Percentiles rank a stretch among this genome's conserved stretches.
Evolutionary conservation across 2,797 vertebrate genomes (phyloP).

Genomic region (Rhinoraja longicauda): DNA sequence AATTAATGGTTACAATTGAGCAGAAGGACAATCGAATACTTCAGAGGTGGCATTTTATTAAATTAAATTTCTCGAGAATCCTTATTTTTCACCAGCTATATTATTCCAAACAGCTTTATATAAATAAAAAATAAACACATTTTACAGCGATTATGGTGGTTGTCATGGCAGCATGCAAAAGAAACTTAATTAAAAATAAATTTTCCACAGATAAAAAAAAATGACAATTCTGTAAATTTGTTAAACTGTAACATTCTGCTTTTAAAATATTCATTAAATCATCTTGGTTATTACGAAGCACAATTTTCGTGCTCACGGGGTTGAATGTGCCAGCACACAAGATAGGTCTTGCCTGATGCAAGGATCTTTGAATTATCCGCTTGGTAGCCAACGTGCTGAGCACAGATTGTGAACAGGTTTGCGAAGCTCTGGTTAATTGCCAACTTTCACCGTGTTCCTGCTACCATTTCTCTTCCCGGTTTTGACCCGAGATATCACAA

Average conservation of each 20-base stretch:
- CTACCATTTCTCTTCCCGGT: not conserved
- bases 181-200: not conserved
- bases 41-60: slow-evolving; percentile 23
- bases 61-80: not conserved
- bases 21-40: not conserved
- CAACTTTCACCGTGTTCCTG: not conserved
- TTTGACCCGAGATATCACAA: not conserved
- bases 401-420: no score
- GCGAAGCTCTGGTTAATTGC: not conserved
- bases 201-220: not conserved
- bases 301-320: not conserved
- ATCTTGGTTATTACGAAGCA: not conserved
- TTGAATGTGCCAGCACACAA: not conserved
- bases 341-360: not conserved
- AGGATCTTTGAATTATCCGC: not conserved
- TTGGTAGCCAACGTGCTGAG: not conserved
- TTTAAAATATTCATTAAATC: slow-evolving; percentile 4
- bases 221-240: not conserved
- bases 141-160: not conserved
- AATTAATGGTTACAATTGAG: not conserved
- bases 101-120: not conserved
- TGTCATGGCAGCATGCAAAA: not conserved
- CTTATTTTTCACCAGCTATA: not conserved
- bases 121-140: not conserved
- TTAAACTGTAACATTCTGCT: not conserved